These are phyloP conservation scores for Oceanites oceanicus DNA, from an alignment of 2,113 vertebrate genomes.

Conservation along the genomic window DNA sequence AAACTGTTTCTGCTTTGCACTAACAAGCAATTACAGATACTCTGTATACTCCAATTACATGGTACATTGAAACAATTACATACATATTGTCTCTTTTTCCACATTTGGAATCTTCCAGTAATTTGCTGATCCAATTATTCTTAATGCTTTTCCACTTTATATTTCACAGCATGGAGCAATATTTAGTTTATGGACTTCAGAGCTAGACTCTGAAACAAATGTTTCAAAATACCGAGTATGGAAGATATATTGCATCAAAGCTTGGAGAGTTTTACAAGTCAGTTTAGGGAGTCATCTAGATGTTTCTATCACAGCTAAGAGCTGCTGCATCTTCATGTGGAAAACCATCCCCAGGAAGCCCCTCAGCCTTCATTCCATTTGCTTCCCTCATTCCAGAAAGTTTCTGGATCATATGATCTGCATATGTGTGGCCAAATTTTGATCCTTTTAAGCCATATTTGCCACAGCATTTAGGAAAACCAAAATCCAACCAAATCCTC, in stretches of 20 bases:
- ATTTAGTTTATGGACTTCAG: background rate
- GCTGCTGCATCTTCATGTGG: background rate
- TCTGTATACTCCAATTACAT: background rate
- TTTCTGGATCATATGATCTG: background rate
- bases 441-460: background rate
- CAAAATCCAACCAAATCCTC: background rate
- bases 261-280: background rate
- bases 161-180: background rate
- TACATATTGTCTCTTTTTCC: background rate
- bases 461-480: background rate
- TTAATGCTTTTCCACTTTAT: background rate
- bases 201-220: background rate
- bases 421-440: background rate
- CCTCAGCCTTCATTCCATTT: background rate
- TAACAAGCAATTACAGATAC: background rate
- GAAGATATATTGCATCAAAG: background rate
- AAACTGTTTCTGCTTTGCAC: background rate
- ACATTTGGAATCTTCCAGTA: background rate
- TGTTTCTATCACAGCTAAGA: background rate
- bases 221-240: background rate
- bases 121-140: background rate
- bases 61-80: slow-evolving; percentile 2
- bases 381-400: background rate
- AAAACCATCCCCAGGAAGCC: background rate
- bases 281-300: background rate